phyloP scores from a whole-genome alignment of 1,140 invertebrate genomes.

The Drosophila nannoptera region DNA sequence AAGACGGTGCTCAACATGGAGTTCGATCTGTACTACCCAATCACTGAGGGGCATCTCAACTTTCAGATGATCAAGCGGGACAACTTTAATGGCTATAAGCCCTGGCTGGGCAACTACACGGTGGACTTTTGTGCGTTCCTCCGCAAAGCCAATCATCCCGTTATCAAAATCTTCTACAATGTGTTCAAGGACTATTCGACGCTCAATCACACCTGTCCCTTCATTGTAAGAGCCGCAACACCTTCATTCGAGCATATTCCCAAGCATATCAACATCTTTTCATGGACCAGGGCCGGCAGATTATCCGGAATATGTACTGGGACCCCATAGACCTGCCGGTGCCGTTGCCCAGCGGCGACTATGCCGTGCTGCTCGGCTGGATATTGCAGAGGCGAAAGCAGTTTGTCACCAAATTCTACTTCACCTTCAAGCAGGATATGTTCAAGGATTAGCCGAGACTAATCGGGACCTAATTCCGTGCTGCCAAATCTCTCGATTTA shows the following conservation, averaged over 20 bases:
- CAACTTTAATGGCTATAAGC: constrained; percentile 20
- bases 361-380: constrained; percentile 8
- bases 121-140: constrained; percentile 33
- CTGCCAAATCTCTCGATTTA: no score
- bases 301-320: constrained; percentile 17
- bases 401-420: constrained; percentile 15
- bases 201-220: constrained; percentile 38
- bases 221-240: constrained; percentile 10
- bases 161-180: constrained; percentile 8
- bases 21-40: not conserved
- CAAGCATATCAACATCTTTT: not conserved
- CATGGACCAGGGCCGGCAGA: constrained; percentile 21
- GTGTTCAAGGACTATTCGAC: constrained; percentile 11
- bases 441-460: not conserved
- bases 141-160: not conserved
- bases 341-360: constrained; percentile 15
- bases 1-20: constrained; percentile 13
- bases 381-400: constrained; percentile 1
- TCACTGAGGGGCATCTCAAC: not conserved
- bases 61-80: constrained; percentile 8
- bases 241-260: not conserved
- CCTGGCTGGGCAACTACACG: constrained; percentile 5
- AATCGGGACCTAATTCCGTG: no score
- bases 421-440: not conserved
- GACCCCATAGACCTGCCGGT: not conserved